Percentiles rank a stretch among this genome's conserved stretches.
Evolutionary conservation across 2,113 vertebrate genomes (phyloP).

Genomic region (Morone chrysops): DNA sequence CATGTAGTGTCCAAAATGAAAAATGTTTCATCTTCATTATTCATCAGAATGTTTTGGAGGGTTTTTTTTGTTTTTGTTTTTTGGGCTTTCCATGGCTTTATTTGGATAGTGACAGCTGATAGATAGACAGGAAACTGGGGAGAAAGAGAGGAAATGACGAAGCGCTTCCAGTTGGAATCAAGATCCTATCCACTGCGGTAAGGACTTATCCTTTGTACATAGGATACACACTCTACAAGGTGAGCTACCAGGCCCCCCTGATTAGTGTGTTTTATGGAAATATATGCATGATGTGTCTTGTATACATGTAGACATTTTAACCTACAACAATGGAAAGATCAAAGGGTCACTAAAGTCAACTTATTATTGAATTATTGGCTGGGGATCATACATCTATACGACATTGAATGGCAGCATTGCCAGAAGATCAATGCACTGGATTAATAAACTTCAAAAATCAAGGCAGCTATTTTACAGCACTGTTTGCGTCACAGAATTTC

Average conservation of each 20-base stretch:
- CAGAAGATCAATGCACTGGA: neutral
- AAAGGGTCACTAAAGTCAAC: neutral
- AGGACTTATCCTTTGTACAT: too few species aligned
- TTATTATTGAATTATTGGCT: neutral
- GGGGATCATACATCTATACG: neutral
- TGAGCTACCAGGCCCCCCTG: too few species aligned
- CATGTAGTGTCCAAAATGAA: neutral
- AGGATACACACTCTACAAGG: too few species aligned
- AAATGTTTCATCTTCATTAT: too few species aligned
- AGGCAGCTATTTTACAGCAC: neutral
- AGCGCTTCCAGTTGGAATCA: too few species aligned
- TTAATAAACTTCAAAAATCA: neutral
- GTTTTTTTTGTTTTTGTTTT: too few species aligned
- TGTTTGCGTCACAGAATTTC: neutral
- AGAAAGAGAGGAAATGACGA: too few species aligned
- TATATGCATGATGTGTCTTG: neutral
- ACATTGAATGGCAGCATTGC: neutral
- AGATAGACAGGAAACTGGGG: too few species aligned
- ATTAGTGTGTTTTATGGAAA: neutral
- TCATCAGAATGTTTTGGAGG: too few species aligned
- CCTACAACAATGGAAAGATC: neutral
- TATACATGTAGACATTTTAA: neutral
- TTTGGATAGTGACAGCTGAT: too few species aligned
- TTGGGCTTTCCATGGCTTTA: too few species aligned
- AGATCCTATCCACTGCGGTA: too few species aligned